phyloP scores from a whole-genome alignment of 2,888 invertebrate genomes.

The Drosophila robusta region DNA sequence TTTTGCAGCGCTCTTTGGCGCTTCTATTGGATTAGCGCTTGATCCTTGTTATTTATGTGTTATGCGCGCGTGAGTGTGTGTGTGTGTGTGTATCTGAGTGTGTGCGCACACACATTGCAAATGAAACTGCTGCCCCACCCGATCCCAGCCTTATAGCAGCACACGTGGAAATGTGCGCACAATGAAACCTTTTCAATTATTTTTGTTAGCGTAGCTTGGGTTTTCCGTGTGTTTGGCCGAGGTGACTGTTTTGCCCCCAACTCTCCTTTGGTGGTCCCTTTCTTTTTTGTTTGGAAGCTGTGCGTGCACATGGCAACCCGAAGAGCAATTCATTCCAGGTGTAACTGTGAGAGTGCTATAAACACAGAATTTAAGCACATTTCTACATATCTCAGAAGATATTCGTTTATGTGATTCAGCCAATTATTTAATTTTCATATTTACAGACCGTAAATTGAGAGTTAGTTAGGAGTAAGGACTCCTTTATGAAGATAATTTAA shows the following conservation, averaged over 20 bases:
- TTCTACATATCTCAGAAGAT: background rate
- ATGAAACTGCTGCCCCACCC: slow-evolving; percentile 15
- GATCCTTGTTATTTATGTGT: slow-evolving; percentile 77
- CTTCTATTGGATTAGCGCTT: slow-evolving; percentile 65
- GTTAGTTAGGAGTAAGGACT: too few species aligned
- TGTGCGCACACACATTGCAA: background rate
- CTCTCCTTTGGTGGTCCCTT: slow-evolving; percentile 12
- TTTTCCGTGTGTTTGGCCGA: slow-evolving; percentile 24
- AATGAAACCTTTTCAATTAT: slow-evolving; percentile 76
- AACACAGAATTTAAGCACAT: slow-evolving; percentile 1
- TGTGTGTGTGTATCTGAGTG: background rate
- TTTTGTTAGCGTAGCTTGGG: slow-evolving; percentile 47
- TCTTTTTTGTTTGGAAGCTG: slow-evolving; percentile 1
- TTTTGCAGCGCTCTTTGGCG: slow-evolving; percentile 43
- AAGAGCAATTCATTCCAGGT: slow-evolving; percentile 23
- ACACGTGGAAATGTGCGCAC: slow-evolving; percentile 47
- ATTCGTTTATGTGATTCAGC: background rate
- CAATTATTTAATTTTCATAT: slow-evolving; percentile 6
- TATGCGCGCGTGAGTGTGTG: slow-evolving; percentile 11
- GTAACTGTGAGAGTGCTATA: background rate
- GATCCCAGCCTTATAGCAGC: slow-evolving; percentile 20
- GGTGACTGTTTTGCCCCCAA: slow-evolving; percentile 39
- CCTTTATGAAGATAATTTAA: background rate
- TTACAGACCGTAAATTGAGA: too few species aligned
- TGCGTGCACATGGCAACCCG: slow-evolving; percentile 31